Evolutionary conservation across 2,113 vertebrate genomes (phyloP).

Genomic region (Todiramphus chloris): DNA sequence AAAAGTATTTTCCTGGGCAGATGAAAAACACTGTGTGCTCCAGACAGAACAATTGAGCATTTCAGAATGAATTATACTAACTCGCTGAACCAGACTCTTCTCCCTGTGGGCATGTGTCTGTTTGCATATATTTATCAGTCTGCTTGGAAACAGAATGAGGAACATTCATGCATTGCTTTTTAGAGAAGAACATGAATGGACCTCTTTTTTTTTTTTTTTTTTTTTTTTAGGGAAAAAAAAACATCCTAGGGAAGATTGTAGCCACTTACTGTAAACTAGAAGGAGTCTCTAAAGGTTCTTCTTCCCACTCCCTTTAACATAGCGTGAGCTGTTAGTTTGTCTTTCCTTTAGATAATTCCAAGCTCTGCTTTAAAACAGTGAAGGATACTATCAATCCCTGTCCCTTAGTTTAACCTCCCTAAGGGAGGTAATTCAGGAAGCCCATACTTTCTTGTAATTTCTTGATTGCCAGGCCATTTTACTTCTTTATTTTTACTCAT

Average conservation of each 20-base stretch:
- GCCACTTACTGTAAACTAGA: conserved; percentile 53
- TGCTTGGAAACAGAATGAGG: conserved; percentile 73
- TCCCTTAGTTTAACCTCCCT: conserved; percentile 1
- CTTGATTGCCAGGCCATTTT: background rate
- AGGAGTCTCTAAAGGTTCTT: conserved; percentile 5
- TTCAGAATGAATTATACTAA: conserved; percentile 46
- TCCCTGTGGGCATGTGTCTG: conserved; percentile 58
- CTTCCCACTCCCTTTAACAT: background rate
- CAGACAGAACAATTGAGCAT: background rate
- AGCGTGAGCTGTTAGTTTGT: conserved; percentile 15
- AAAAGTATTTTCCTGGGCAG: background rate
- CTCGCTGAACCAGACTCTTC: conserved; percentile 57
- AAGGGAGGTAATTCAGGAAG: conserved; percentile 22
- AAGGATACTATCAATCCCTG: background rate
- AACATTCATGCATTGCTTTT: conserved; percentile 64
- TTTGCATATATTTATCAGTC: conserved; percentile 68
- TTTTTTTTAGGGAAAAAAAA: conserved; percentile 20
- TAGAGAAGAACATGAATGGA: conserved; percentile 67
- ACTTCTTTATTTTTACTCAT: background rate
- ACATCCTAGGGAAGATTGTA: conserved; percentile 58
- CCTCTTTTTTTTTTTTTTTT: background rate
- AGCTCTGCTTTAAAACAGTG: background rate
- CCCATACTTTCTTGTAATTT: background rate
- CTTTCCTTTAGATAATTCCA: background rate
- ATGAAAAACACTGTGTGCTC: background rate